Evolutionary conservation across 2,797 vertebrate species (phyloP).

Genomic region (Neoniphon sammara): DNA sequence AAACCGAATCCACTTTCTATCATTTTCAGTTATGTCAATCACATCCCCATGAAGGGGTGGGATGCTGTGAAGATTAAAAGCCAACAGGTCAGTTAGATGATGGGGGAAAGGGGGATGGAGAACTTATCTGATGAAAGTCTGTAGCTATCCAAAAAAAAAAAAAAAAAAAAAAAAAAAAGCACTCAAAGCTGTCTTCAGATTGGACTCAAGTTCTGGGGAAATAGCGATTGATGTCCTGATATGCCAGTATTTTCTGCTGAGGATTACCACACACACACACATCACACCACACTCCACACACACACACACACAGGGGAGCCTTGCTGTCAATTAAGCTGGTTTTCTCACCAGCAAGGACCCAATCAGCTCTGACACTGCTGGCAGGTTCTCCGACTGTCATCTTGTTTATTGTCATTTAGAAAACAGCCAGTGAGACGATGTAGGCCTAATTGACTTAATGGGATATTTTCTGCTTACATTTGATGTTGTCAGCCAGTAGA

Average conservation of each 20-base stretch:
- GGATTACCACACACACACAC: conserved; percentile 22
- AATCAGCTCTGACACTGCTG: conserved; percentile 10
- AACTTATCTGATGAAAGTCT: neutral
- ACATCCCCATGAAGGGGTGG: neutral
- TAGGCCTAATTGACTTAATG: neutral
- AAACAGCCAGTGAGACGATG: conserved; percentile 29
- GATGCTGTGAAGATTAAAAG: conserved; percentile 12
- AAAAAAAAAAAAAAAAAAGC: conserved; percentile 17
- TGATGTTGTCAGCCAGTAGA: no score
- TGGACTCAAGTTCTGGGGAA: conserved; percentile 11
- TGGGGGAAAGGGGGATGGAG: neutral
- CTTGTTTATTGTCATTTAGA: conserved; percentile 27
- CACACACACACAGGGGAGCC: neutral
- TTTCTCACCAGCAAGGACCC: conserved; percentile 30
- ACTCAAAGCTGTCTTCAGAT: conserved; percentile 13
- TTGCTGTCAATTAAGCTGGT: neutral
- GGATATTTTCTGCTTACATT: no score
- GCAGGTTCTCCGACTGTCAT: conserved; percentile 30
- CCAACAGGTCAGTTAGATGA: neutral
- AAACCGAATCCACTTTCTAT: conserved; percentile 7
- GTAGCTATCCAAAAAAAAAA: conserved; percentile 5
- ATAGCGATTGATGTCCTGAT: conserved; percentile 18
- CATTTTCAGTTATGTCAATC: conserved; percentile 3
- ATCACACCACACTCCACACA: conserved; percentile 14
- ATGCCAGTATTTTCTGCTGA: conserved; percentile 23